phyloP scores from a whole-genome alignment of 2,888 invertebrate species.

The Dasysyrphus tricinctus region DNA sequence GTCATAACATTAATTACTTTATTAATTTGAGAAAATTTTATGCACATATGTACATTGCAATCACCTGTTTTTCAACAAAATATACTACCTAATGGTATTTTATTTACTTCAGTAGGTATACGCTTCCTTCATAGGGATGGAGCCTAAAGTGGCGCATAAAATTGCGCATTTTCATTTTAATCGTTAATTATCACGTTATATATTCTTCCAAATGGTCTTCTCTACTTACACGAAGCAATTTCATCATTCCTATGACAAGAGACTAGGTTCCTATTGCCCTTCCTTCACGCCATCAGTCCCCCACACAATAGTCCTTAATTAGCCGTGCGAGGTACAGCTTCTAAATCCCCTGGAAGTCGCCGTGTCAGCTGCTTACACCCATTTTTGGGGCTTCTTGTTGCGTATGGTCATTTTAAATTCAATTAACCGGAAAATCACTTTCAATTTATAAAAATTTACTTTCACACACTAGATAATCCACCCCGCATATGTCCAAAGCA shows the following conservation, averaged over 20 bases:
- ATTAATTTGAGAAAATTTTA: conserved; percentile 67
- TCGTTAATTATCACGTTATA: conserved; percentile 64
- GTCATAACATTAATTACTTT: conserved; percentile 68
- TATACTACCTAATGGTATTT: conserved; percentile 23
- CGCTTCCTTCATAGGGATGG: not conserved
- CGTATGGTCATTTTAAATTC: conserved; percentile 81
- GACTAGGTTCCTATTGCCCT: not conserved
- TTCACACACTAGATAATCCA: conserved; percentile 75
- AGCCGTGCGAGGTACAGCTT: not conserved
- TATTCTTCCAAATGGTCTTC: conserved; percentile 31
- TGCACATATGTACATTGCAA: conserved; percentile 32
- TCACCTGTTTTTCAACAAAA: conserved; percentile 11
- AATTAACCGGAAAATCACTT: conserved; percentile 83
- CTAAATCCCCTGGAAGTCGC: not conserved
- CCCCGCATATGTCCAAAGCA: conserved; percentile 75
- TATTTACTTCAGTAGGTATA: conserved; percentile 14
- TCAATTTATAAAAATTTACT: conserved; percentile 78
- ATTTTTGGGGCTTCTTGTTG: conserved; percentile 14
- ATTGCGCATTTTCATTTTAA: conserved; percentile 67
- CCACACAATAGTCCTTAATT: conserved; percentile 44
- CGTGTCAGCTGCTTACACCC: conserved; percentile 5
- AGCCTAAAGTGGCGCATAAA: conserved; percentile 39
- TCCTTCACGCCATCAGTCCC: not conserved
- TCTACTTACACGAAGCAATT: conserved; percentile 33
- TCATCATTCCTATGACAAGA: not conserved